A percentile compares a stretch with the other conserved stretches of the same genome.
These are phyloP conservation scores for Poecilia velifera DNA, from an alignment of 2,797 vertebrate species.

Conservation along the genomic window DNA sequence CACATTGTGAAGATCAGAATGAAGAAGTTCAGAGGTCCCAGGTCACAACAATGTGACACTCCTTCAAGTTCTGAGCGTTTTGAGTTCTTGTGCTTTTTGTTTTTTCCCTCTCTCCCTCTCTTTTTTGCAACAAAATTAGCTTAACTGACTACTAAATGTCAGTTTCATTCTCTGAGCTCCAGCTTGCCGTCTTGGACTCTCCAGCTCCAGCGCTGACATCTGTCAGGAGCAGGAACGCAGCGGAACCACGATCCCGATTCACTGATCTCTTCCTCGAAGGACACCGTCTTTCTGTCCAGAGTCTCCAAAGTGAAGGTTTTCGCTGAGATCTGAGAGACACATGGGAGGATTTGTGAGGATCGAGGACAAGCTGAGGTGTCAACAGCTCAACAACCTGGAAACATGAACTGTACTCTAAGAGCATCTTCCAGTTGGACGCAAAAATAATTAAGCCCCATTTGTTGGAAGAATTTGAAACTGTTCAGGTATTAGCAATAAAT, in stretches of 20 bases:
- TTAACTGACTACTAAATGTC: not conserved
- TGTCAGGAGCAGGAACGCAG: constrained; percentile 88
- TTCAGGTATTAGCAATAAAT: not conserved
- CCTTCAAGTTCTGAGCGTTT: not conserved
- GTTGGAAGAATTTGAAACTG: not conserved
- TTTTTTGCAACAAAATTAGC: not conserved
- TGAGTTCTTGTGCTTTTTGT: not conserved
- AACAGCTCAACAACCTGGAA: not conserved
- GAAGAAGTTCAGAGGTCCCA: not conserved
- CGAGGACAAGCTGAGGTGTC: not conserved
- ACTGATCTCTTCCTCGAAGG: constrained; percentile 84
- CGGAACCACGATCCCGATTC: constrained; percentile 89
- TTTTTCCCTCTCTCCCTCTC: too few species aligned
- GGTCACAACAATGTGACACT: not conserved
- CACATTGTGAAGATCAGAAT: not conserved
- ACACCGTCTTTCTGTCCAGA: constrained; percentile 86
- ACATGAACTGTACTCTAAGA: not conserved
- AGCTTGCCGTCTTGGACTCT: constrained; percentile 87
- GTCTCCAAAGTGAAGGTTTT: constrained; percentile 91
- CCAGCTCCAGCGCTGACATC: constrained; percentile 88
- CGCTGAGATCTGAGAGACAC: constrained; percentile 81
- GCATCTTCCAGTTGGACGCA: not conserved
- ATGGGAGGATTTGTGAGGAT: constrained; percentile 1
- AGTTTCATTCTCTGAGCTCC: constrained; percentile 75
- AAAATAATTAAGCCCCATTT: not conserved